Evolutionary conservation across 2,888 invertebrate species (phyloP), one percentile per base, ranked within the genome.

Genomic region (Polylopha cassiicola): DNA sequence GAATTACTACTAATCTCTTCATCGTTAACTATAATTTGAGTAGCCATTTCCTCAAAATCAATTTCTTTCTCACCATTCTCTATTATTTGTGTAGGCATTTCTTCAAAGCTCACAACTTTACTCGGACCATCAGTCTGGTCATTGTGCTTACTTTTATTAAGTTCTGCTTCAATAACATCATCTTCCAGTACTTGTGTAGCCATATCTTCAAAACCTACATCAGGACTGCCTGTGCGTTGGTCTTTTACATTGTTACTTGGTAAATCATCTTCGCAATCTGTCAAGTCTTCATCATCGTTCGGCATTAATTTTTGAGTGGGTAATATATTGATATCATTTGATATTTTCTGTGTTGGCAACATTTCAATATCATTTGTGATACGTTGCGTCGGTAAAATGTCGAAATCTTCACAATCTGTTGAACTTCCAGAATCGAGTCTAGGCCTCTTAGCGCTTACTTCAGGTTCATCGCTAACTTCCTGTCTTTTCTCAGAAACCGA

Each of bases 351-450:
- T 8, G 68, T 66, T 4, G 60, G 55, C 24, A 57, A 47, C 36
- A 36, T 27, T 20, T 71, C 69, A 39, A 53, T 53, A 21, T 34
- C 15, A 10, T 10, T 39, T 47, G 54, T 4, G 33, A 68, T 53
- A 38, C 60, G 56, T 47, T 73, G 73, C 8, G 69, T 67, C 3
- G 61, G 55, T 20, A 57, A 47, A 15, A 70, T 52, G 32, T 61
- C 54, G 32, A 69, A 46, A 48, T 74, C 73, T 49, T 75, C 72
- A 51, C 69, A 66, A 46, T 73, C 72, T 16, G 63, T 68, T 15
- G 66, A 67, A 49, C 55, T 62, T 36, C 64, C 61, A 28, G 67
- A 67, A 36, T 53, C 41, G 13, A 53, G 18, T 11, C 53, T 46
- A 8, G 26, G 44, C 16, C 15, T 41, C 43, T 44, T 48, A 23